phyloP scores from a whole-genome alignment of 2,888 invertebrate genomes.

The Tanytarsus gracilentus region DNA sequence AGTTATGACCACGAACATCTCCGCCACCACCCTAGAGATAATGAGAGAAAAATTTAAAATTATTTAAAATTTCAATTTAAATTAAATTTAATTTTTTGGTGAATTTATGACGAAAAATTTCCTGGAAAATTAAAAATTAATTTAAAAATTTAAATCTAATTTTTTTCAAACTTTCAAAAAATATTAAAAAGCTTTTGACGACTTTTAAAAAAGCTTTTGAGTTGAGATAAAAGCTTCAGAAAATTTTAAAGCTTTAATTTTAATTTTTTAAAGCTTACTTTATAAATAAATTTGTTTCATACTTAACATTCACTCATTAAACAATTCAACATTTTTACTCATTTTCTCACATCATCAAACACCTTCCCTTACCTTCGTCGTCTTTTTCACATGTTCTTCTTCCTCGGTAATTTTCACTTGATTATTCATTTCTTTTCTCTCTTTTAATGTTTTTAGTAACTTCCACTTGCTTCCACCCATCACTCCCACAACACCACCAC shows the following conservation, averaged over 20 bases:
- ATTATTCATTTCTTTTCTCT: slow-evolving; percentile 72
- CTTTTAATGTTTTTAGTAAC: slow-evolving; percentile 77
- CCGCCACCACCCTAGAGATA: slow-evolving; percentile 7
- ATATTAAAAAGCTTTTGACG: no score
- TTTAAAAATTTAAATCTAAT: no score
- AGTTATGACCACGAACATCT: slow-evolving; percentile 51
- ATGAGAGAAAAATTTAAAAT: not conserved
- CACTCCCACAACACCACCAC: slow-evolving; percentile 45
- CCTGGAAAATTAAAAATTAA: no score
- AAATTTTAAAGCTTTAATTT: no score
- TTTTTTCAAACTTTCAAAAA: no score
- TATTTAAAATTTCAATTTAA: not conserved
- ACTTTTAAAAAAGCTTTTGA: no score
- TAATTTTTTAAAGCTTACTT: no score
- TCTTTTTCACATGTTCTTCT: slow-evolving; percentile 53
- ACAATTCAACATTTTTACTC: not conserved
- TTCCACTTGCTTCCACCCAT: slow-evolving; percentile 91
- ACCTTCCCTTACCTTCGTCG: slow-evolving; percentile 61
- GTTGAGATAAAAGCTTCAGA: no score
- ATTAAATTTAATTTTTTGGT: not conserved
- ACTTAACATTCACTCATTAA: not conserved
- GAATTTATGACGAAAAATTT: not conserved
- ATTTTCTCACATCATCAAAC: not conserved
- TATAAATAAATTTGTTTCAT: no score
- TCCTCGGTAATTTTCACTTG: slow-evolving; percentile 58